Evolutionary conservation across 2,888 invertebrate species (phyloP).

Genomic region (Melanchra persicariae): DNA sequence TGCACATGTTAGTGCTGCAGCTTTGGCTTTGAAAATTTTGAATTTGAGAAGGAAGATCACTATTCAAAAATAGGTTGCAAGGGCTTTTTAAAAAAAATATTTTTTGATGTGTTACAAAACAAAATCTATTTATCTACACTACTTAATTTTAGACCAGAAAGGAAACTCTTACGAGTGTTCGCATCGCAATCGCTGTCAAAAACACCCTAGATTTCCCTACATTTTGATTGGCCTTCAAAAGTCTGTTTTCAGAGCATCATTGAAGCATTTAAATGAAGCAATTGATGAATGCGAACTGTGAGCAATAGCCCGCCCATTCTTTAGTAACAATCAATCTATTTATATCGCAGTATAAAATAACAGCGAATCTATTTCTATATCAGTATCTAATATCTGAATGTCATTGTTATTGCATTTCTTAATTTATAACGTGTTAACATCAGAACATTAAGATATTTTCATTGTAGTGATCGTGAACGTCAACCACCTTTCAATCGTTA

Average conservation of each 20-base stretch:
- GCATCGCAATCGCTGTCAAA: no score
- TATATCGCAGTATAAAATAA: slow-evolving; percentile 52
- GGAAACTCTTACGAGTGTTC: no score
- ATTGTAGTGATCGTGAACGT: slow-evolving; percentile 23
- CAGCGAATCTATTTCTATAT: slow-evolving; percentile 57
- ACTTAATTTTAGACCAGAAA: no score
- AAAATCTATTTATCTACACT: no score
- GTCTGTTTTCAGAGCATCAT: neutral
- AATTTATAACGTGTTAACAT: slow-evolving; percentile 42
- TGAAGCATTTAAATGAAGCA: no score
- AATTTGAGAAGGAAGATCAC: neutral
- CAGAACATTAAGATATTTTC: slow-evolving; percentile 19
- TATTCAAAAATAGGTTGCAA: no score
- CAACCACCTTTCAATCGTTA: neutral
- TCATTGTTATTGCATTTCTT: slow-evolving; percentile 54
- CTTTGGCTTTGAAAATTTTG: neutral
- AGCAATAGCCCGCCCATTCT: slow-evolving; percentile 38
- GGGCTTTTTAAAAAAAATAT: neutral
- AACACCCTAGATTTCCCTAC: no score
- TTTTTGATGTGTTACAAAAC: no score
- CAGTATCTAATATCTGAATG: slow-evolving; percentile 42
- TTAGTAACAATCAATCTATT: slow-evolving; percentile 49
- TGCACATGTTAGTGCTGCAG: slow-evolving; percentile 37
- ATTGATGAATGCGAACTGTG: slow-evolving; percentile 15
- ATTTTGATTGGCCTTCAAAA: neutral